phyloP scores from a whole-genome alignment of 2,888 invertebrate genomes.

The Euzophera pinguis region DNA sequence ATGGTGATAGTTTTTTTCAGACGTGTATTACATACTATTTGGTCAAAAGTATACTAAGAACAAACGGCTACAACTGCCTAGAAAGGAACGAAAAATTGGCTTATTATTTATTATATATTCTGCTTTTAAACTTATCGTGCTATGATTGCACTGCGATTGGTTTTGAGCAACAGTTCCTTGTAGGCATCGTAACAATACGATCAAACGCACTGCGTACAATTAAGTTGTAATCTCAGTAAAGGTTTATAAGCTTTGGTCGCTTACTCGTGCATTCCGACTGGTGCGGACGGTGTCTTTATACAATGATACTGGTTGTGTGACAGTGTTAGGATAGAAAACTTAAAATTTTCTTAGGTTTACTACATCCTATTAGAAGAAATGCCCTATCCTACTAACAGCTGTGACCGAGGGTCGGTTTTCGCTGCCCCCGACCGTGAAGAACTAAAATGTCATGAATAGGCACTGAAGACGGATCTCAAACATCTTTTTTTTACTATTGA shows the following conservation, averaged over 20 bases:
- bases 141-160: conserved; percentile 13
- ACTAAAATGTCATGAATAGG: too few species aligned
- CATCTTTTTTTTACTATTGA: too few species aligned
- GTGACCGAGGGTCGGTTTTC: too few species aligned
- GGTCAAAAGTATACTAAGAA: not conserved
- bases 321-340: conserved; percentile 20
- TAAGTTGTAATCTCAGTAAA: conserved; percentile 69
- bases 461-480: too few species aligned
- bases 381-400: too few species aligned
- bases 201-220: conserved; percentile 42
- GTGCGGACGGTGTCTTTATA: conserved; percentile 49
- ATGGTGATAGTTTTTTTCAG: too few species aligned
- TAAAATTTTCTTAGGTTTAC: conserved; percentile 25
- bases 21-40: too few species aligned
- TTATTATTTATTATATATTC: not conserved
- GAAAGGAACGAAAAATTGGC: conserved; percentile 6
- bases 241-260: conserved; percentile 71
- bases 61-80: not conserved
- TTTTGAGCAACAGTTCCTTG: conserved; percentile 10
- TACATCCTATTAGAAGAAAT: not conserved
- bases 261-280: conserved; percentile 76
- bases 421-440: too few species aligned
- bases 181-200: conserved; percentile 25
- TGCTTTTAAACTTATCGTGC: not conserved
- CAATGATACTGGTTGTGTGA: conserved; percentile 22